These are phyloP conservation scores for Phasia obesa DNA, from an alignment of 2,888 invertebrate genomes.

Conservation along the genomic window DNA sequence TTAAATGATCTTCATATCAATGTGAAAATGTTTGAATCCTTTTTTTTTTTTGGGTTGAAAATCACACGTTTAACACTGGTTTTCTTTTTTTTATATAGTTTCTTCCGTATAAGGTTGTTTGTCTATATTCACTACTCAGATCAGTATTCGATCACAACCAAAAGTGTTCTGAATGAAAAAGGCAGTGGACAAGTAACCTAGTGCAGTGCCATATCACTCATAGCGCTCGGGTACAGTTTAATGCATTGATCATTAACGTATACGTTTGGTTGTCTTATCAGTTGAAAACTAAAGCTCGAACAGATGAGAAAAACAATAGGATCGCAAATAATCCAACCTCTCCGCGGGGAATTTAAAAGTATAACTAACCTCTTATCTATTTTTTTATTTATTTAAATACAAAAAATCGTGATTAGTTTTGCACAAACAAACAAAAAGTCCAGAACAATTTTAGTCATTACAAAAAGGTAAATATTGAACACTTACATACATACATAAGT, in stretches of 20 bases:
- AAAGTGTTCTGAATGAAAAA: conserved; percentile 69
- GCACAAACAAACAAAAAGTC: conserved; percentile 47
- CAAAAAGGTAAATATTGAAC: conserved; percentile 31
- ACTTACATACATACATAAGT: conserved; percentile 26
- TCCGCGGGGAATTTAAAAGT: conserved; percentile 60
- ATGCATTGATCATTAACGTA: conserved; percentile 69
- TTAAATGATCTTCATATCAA: conserved; percentile 48
- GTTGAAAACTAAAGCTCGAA: conserved; percentile 66
- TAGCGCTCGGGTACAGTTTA: conserved; percentile 63
- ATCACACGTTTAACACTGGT: conserved; percentile 35
- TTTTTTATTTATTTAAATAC: conserved; percentile 22
- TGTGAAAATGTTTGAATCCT: conserved; percentile 21
- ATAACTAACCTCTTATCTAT: conserved; percentile 52
- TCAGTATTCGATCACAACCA: conserved; percentile 67
- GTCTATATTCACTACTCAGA: conserved; percentile 48
- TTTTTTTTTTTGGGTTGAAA: conserved; percentile 3
- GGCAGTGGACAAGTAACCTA: conserved; percentile 67
- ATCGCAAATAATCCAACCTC: conserved; percentile 65
- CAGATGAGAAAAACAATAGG: conserved; percentile 70
- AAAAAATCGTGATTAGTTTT: conserved; percentile 53
- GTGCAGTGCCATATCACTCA: conserved; percentile 65
- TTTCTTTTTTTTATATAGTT: conserved; percentile 21
- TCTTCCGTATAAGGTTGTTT: conserved; percentile 47
- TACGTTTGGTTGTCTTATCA: conserved; percentile 67
- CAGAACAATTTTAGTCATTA: conserved; percentile 12